phyloP scores from a whole-genome alignment of 2,113 vertebrate genomes.

The Ageneiosus marmoratus region DNA sequence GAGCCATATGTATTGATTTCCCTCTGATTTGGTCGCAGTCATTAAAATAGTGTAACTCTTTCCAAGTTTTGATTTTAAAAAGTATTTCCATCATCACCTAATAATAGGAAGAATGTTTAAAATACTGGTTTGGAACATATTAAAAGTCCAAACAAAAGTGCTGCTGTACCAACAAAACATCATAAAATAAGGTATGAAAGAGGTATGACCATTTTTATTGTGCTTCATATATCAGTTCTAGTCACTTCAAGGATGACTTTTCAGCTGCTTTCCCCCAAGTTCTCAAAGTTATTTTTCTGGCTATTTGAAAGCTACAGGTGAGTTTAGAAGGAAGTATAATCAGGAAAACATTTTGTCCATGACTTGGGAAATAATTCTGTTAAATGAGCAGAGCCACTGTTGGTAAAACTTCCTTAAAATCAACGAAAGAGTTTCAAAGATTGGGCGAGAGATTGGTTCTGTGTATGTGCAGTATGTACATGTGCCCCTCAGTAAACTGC shows the following conservation, averaged over 20 bases:
- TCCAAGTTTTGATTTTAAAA: background rate
- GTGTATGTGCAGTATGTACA: conserved; percentile 7
- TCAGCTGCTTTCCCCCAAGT: background rate
- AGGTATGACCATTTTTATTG: background rate
- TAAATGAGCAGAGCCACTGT: background rate
- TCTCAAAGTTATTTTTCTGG: background rate
- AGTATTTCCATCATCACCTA: too few relatives aligned
- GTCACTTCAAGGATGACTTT: background rate
- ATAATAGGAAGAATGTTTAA: background rate
- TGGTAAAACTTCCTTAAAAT: background rate
- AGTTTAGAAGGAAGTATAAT: background rate
- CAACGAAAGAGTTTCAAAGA: background rate
- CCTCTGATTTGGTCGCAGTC: background rate
- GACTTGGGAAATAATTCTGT: background rate
- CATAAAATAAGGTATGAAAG: background rate
- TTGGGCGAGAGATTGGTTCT: background rate
- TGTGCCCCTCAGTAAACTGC: conserved; percentile 52
- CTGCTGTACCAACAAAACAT: background rate
- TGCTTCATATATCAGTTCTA: background rate
- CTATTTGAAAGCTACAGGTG: background rate
- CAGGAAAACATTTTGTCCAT: background rate
- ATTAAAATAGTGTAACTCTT: background rate
- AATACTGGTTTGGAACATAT: background rate
- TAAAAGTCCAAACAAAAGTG: background rate
- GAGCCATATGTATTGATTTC: background rate